Conservation (phyloP, 2,888 invertebrate species). For the Xylota sylvarum region DNA sequence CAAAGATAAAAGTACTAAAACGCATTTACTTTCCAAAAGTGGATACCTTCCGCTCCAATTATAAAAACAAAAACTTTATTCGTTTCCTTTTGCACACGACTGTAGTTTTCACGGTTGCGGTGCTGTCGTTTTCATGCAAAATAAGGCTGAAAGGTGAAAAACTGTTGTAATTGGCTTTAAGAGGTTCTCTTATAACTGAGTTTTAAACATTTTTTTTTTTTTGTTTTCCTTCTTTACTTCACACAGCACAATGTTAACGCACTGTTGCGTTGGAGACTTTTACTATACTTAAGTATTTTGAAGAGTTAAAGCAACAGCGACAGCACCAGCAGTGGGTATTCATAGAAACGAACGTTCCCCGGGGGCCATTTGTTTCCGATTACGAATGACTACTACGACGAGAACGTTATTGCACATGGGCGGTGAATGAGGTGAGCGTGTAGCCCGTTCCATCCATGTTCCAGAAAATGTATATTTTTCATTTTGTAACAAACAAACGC, state of each 20-base stretch:
- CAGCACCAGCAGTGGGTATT: conserved; percentile 21
- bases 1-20: not conserved
- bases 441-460: conserved; percentile 31
- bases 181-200: conserved; percentile 47
- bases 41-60: conserved; percentile 41
- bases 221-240: conserved; percentile 20
- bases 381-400: conserved; percentile 28
- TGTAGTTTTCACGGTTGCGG: conserved; percentile 7
- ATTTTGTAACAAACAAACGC: conserved; percentile 30
- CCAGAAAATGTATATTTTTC: conserved; percentile 27
- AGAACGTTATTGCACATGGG: conserved; percentile 36
- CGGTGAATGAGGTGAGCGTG: conserved; percentile 33
- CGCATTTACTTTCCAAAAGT: not conserved
- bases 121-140: conserved; percentile 14
- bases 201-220: conserved; percentile 16
- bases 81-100: conserved; percentile 12
- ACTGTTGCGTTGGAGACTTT: conserved; percentile 71
- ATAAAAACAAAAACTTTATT: not conserved
- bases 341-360: conserved; percentile 49
- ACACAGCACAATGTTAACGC: conserved; percentile 50
- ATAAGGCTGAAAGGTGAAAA: conserved; percentile 39
- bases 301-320: conserved; percentile 15
- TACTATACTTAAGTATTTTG: conserved; percentile 35
- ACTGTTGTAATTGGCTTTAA: conserved; percentile 60
- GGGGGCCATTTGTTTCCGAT: conserved; percentile 56